Evolutionary conservation across 2,113 vertebrate genomes (phyloP), one percentile per base, ranked within the genome.

Genomic region (Cynopterus brachyotis): DNA sequence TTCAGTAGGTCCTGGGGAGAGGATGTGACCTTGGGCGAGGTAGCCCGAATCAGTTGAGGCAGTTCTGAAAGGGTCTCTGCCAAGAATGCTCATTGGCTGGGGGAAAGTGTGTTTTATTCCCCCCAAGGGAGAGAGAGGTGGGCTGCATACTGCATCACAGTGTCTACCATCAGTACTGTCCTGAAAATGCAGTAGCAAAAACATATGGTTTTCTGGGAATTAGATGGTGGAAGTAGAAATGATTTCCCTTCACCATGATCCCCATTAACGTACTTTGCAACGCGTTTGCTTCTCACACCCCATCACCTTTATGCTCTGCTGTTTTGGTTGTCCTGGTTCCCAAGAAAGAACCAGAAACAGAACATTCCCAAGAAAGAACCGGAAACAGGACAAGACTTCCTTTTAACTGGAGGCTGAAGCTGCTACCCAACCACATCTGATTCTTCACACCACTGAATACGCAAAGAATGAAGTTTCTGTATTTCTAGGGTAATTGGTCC

Each of bases 401-500:
- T 85, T 80, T 59, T 79, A 86, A 35, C 16, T 76, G 80, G 28
- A 91, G 19, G 3, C 12, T 72, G 24, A 45, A 19, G 37, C 32
- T 59, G 4, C 60, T 83, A 42, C 22, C 40, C 79, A 69, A 4
- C 12, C 62, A 89, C 12, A 5, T 55, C 72, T 83, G 42, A 78
- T 69, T 95, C 37, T 89, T 95, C 50, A 78, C 28, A 11, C 26
- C 79, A 92, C 17, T 73, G 3, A 83, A 16, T 15, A 91, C 16
- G 30, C 24, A 94, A 94, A 91, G 11, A 73, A 91, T 45, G 9
- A 86, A 35, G 19, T 35, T 89, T 86, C 20, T 82, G 3, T 81
- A 42, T 89, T 89, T 92, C 42, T 59, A 22, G 20, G 19, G 30
- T 60, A 86, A 86, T 55, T 55, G 15, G 55, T 70, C 47, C 40